Evolutionary conservation across 2,797 vertebrate genomes (phyloP).

Genomic region (Chrosomus eos): DNA sequence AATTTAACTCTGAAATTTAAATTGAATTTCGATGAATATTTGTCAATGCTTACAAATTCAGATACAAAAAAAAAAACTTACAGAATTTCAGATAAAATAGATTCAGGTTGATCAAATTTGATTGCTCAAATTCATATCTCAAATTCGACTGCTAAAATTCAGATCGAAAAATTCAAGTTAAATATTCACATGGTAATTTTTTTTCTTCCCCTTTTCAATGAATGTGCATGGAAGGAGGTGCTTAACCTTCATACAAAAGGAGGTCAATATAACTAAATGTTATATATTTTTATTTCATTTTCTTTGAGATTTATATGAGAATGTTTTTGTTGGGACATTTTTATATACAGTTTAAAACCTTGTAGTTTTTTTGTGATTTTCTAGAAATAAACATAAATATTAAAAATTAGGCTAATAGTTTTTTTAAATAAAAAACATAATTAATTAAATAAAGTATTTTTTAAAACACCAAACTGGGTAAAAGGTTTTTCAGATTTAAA

Average conservation of each 20-base stretch:
- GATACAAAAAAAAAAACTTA: too few relatives aligned
- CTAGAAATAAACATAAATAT: background rate
- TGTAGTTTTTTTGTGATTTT: background rate
- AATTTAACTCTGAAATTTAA: too few relatives aligned
- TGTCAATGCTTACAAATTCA: too few relatives aligned
- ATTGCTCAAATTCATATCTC: too few relatives aligned
- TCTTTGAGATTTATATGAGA: background rate
- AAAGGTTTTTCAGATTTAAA: background rate
- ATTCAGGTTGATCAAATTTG: too few relatives aligned
- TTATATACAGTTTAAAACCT: too few relatives aligned
- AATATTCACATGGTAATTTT: too few relatives aligned
- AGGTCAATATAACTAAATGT: background rate
- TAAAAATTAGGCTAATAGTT: background rate
- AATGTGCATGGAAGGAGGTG: background rate
- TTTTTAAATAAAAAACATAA: background rate
- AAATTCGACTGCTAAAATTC: too few relatives aligned
- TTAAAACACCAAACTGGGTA: background rate
- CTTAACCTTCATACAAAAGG: background rate
- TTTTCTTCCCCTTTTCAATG: background rate
- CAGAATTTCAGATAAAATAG: too few relatives aligned
- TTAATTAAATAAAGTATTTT: background rate
- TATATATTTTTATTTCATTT: background rate
- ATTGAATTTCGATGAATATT: too few relatives aligned
- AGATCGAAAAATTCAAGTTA: too few relatives aligned
- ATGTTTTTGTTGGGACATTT: background rate